phyloP scores from a whole-genome alignment of 2,113 vertebrate species.

The Phalacrocorax carbo region DNA sequence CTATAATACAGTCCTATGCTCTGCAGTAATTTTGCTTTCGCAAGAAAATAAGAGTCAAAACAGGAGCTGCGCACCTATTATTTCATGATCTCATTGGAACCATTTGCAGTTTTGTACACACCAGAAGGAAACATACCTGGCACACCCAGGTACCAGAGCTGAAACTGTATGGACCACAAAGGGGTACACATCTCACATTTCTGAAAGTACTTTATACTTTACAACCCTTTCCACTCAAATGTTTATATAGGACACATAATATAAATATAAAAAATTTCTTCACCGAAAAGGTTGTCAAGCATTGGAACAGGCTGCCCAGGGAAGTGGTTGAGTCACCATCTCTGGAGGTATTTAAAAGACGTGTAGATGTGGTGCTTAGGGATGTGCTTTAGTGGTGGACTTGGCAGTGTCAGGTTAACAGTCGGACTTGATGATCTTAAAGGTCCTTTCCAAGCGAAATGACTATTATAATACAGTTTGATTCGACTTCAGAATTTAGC shows the following conservation, averaged over 20 bases:
- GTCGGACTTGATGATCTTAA: too few relatives aligned
- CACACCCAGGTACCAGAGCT: neutral
- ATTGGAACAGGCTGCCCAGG: neutral
- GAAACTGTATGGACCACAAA: neutral
- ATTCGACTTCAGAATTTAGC: neutral
- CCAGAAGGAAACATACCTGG: neutral
- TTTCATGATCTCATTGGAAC: neutral
- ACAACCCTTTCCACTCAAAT: neutral
- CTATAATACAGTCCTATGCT: neutral
- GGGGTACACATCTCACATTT: neutral
- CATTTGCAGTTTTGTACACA: neutral
- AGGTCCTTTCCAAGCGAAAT: neutral
- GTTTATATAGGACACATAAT: neutral
- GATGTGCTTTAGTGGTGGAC: neutral
- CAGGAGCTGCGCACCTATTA: neutral
- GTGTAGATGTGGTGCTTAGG: neutral
- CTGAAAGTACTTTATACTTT: neutral
- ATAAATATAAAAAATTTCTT: neutral
- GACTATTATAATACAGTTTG: neutral
- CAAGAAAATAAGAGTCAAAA: neutral
- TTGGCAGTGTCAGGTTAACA: too few relatives aligned
- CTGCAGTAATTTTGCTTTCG: neutral
- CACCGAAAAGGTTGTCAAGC: neutral
- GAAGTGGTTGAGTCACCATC: neutral
- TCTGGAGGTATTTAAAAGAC: neutral